Evolutionary conservation across 2,113 vertebrate genomes (phyloP), one percentile per base, ranked within the genome.

Genomic region (Dasyprocta punctata): DNA sequence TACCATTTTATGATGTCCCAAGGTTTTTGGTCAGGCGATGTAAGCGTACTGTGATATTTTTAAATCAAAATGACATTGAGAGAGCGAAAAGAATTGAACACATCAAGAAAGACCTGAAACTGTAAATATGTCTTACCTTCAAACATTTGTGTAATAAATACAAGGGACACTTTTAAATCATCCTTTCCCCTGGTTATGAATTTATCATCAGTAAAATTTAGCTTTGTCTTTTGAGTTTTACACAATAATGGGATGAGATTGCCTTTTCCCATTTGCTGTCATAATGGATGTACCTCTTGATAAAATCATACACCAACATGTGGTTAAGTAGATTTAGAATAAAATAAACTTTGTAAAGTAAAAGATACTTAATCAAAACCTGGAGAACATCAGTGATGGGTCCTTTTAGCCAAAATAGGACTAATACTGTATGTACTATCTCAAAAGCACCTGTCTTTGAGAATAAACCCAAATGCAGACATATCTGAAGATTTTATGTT

Each of bases 31-130:
- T 95, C 52, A 36, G 52, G 30, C 44, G 47, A 82, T 96, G 4
- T 28, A 49, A 97, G 92, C 80, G 9, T 36, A n/a, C 7, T 89
- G 49, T 92, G 85, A 54, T 30, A 75, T 93, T 98, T 94, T 90
- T 97, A 97, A 92, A 69, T 78, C 52, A 84, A 33, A 96, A 93
- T 86, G 14, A 94, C 95, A 86, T 19, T 60, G 61, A 86, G 61
- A 36, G 36, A 41, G 5, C 56, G 73, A 90, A 58, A 89, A 89
- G 80, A 38, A 87, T 52, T 86, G 60, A 61, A 24, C 22, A 58
- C 16, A 65, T 30, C 61, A 77, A 80, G 22, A 78, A 85, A 88
- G 54, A 71, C n/a, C 61, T 44, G 85, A 94, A 86, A 78, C 38
- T 19, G 49, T 19, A 69, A 77, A 69, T 81, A 41, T 38, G 10